A percentile compares a stretch with the other conserved stretches of the same genome.
phyloP scores from a whole-genome alignment of 2,888 invertebrate genomes.

The Acronicta alni region DNA sequence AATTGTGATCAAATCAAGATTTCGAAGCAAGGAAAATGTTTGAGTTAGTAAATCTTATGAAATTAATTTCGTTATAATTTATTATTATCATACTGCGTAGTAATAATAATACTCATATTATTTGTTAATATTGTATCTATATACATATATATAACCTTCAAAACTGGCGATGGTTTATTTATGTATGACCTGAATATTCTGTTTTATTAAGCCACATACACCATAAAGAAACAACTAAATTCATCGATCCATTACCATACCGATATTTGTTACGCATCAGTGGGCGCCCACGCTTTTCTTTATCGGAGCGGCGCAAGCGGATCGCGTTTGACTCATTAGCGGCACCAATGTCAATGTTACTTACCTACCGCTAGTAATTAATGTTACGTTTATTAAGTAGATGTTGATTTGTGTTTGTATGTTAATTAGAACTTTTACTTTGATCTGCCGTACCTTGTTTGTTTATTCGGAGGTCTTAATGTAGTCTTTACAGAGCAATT shows the following conservation, averaged over 20 bases:
- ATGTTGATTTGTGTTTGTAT: conserved; percentile 49
- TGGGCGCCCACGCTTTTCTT: conserved; percentile 29
- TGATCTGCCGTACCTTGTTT: conserved; percentile 43
- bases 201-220: neutral
- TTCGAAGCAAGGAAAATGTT: too few relatives aligned
- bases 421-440: conserved; percentile 48
- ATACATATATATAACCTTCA: too few relatives aligned
- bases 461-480: conserved; percentile 19
- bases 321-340: conserved; percentile 65
- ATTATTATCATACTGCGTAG: too few relatives aligned
- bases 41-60: too few relatives aligned
- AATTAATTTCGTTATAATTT: too few relatives aligned
- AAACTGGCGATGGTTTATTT: too few relatives aligned
- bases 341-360: conserved; percentile 76
- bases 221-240: neutral
- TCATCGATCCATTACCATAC: conserved; percentile 4
- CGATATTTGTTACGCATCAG: conserved; percentile 28
- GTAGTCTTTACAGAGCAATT: too few relatives aligned
- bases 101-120: too few relatives aligned
- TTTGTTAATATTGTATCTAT: too few relatives aligned
- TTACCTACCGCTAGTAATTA: conserved; percentile 50
- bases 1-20: too few relatives aligned
- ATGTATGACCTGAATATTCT: neutral
- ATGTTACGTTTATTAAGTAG: conserved; percentile 56
- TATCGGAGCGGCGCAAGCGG: conserved; percentile 41